These are phyloP conservation scores for Periplaneta americana DNA, from an alignment of 1,140 invertebrate genomes.

Conservation along the genomic window DNA sequence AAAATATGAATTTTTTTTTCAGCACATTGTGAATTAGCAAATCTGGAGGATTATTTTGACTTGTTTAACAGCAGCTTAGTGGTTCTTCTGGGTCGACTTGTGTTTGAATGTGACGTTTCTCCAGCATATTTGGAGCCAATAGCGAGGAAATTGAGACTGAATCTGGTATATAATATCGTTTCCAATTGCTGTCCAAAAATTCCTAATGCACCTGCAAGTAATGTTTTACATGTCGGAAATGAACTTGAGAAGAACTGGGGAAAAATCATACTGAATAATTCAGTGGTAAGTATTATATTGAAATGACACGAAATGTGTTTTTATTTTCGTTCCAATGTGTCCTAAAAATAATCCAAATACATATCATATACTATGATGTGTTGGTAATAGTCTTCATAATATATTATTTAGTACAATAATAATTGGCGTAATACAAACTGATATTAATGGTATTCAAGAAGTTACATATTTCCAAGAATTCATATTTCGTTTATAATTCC, in stretches of 20 bases:
- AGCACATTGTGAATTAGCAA: neutral
- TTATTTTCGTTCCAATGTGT: no score
- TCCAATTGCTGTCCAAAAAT: constrained; percentile 49
- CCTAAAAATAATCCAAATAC: no score
- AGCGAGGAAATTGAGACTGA: constrained; percentile 47
- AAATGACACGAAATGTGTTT: no score
- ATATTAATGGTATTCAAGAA: no score
- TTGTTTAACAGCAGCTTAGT: neutral
- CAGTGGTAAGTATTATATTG: constrained; percentile 5
- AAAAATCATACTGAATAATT: constrained; percentile 32
- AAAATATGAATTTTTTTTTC: no score
- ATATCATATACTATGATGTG: no score
- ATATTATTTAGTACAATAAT: no score
- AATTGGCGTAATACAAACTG: no score
- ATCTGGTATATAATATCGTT: constrained; percentile 51
- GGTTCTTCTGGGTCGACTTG: constrained; percentile 43
- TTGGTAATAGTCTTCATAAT: no score
- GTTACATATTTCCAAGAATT: no score
- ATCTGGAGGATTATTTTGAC: neutral
- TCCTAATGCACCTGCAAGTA: constrained; percentile 16
- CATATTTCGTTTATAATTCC: no score
- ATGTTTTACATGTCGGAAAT: constrained; percentile 17
- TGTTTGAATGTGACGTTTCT: constrained; percentile 47
- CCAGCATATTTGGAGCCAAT: constrained; percentile 47
- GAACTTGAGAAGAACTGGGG: constrained; percentile 25